Evolutionary conservation across 2,797 vertebrate genomes (phyloP).

Genomic region (Chloroceryle amazona): DNA sequence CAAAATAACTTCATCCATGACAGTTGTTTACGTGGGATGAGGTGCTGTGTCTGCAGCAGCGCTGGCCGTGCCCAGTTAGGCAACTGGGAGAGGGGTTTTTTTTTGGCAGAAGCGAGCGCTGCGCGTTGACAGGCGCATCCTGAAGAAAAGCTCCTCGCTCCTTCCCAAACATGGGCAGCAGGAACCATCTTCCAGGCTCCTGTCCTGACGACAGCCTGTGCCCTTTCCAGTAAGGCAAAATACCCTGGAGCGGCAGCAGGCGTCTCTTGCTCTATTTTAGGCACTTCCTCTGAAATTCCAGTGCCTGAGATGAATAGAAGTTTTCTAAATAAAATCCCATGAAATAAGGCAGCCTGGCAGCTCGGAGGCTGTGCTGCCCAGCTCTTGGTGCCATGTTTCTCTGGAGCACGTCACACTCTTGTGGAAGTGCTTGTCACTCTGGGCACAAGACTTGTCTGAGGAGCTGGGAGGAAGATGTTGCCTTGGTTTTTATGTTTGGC

Average conservation of each 20-base stretch:
- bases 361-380: not conserved
- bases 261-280: slow-evolving; percentile 11
- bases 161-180: slow-evolving; percentile 60
- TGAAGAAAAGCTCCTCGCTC: not conserved
- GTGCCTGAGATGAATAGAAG: not conserved
- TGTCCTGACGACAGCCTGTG: not conserved
- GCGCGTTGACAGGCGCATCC: not conserved
- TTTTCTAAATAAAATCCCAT: slow-evolving; percentile 15
- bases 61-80: not conserved
- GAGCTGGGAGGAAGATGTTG: not conserved
- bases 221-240: slow-evolving; percentile 14
- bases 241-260: not conserved
- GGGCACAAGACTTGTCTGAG: not conserved
- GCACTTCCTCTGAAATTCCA: not conserved
- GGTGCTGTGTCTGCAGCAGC: not conserved
- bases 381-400: rapidly evolving
- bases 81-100: not conserved
- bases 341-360: not conserved
- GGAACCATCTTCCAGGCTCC: slow-evolving; percentile 5
- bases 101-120: not conserved
- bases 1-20: not conserved
- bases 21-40: not conserved
- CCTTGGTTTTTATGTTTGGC: not conserved
- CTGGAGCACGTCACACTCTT: not conserved
- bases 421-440: rapidly evolving